Evolutionary conservation across 2,888 invertebrate genomes (phyloP).

Genomic region (Dicyrtoma fusca): DNA sequence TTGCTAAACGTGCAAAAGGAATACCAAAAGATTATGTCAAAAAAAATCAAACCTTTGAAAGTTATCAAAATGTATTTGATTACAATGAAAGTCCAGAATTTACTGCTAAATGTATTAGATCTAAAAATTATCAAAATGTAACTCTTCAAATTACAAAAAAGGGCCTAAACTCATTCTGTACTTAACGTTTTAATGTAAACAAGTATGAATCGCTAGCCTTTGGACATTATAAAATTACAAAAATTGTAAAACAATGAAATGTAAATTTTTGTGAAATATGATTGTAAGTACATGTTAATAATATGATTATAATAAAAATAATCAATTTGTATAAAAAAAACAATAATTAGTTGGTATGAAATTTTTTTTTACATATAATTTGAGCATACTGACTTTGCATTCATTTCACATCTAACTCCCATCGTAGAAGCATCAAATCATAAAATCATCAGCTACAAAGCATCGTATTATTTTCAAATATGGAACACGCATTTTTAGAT

Average conservation of each 20-base stretch:
- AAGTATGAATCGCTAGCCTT: conserved; percentile 2
- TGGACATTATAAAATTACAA: conserved; percentile 2
- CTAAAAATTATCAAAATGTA: background rate
- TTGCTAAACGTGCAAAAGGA: background rate
- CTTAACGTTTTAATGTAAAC: background rate
- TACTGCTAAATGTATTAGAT: background rate
- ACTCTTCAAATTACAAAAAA: conserved; percentile 6
- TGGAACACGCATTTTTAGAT: no score
- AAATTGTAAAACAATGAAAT: background rate
- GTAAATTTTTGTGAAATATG: no score
- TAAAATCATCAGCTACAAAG: no score
- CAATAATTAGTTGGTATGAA: no score
- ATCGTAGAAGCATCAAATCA: no score
- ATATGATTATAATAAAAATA: no score
- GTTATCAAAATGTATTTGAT: background rate
- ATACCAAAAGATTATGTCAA: background rate
- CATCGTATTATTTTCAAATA: no score
- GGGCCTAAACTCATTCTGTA: background rate
- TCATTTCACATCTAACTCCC: no score
- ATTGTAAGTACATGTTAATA: no score
- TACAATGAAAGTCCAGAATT: background rate
- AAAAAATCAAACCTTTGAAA: background rate
- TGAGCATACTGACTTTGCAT: no score
- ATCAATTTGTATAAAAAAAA: no score
- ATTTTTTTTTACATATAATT: no score